These are phyloP conservation scores for Sander vitreus DNA, from an alignment of 2,113 vertebrate species.

Conservation along the genomic window DNA sequence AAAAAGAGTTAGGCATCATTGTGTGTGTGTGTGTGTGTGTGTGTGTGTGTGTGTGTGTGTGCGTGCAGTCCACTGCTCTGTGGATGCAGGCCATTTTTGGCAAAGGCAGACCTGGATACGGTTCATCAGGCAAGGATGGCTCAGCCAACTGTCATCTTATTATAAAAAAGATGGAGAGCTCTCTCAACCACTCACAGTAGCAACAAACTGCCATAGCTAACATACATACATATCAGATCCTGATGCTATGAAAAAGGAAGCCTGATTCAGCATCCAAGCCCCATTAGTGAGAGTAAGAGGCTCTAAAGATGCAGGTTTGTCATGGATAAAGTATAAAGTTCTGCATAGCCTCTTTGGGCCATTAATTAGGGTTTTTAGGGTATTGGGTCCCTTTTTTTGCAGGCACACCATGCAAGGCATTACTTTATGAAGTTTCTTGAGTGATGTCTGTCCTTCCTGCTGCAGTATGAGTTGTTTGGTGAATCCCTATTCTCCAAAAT, in stretches of 20 bases:
- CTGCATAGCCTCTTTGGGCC: neutral
- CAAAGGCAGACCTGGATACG: neutral
- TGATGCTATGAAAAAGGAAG: neutral
- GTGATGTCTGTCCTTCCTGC: neutral
- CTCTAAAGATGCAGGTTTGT: neutral
- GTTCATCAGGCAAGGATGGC: neutral
- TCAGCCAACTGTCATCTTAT: slow-evolving; percentile 26
- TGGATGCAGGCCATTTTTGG: slow-evolving; percentile 21
- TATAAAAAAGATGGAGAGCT: slow-evolving; percentile 32
- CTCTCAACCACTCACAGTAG: slow-evolving; percentile 5
- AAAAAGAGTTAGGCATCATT: slow-evolving; percentile 14
- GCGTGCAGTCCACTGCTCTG: slow-evolving; percentile 20
- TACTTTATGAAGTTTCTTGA: neutral
- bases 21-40: neutral
- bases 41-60: slow-evolving; percentile 14
- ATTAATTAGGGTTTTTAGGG: neutral
- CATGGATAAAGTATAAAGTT: neutral
- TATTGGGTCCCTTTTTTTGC: neutral
- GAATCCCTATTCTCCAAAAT: neutral
- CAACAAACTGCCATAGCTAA: slow-evolving; percentile 31
- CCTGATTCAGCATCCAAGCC: slow-evolving; percentile 5
- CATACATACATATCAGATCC: neutral
- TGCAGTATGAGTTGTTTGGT: neutral
- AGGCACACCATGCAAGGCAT: neutral
- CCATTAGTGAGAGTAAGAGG: slow-evolving; percentile 5